Conservation (phyloP, 2,113 vertebrate species). For the human region GRCh38 chr2:120503001-120503500, state of each 20-base stretch:
- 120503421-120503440: neutral
- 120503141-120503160: neutral
- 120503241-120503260: no score
- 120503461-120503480: slow-evolving; percentile 70
- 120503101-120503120: rapidly evolving
- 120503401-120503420: rapidly evolving
- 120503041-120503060: neutral
- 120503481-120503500: slow-evolving; percentile 59
- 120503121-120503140: neutral
- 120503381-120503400: rapidly evolving
- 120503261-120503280: neutral
- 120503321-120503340: neutral
- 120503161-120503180: neutral
- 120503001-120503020: neutral
- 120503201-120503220: neutral
- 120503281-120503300: neutral
- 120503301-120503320: neutral
- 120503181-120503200: neutral
- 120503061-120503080: no score
- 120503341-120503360: neutral
- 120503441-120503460: slow-evolving; percentile 69
- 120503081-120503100: neutral
- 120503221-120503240: neutral
- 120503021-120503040: neutral
- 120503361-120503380: no score